These are phyloP conservation scores for Exocentrus adspersus DNA, from an alignment of 2,888 invertebrate species.

Conservation along the genomic window DNA sequence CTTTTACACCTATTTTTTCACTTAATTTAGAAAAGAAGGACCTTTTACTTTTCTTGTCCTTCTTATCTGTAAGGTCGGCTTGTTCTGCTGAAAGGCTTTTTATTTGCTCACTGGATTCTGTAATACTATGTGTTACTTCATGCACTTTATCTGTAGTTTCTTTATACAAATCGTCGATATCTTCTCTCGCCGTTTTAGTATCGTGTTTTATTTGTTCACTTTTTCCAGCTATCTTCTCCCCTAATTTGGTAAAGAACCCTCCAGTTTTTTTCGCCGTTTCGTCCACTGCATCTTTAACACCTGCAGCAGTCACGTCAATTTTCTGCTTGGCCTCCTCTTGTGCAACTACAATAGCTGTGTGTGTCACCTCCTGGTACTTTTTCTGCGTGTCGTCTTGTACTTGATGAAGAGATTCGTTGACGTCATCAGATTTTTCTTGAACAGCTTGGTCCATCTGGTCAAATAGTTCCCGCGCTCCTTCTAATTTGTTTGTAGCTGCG, in stretches of 20 bases:
- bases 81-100: constrained; percentile 12
- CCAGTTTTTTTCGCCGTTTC: constrained; percentile 40
- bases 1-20: constrained; percentile 33
- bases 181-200: neutral
- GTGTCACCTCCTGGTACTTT: neutral
- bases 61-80: constrained; percentile 29
- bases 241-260: constrained; percentile 31
- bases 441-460: constrained; percentile 1
- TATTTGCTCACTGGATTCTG: neutral
- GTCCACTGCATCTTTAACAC: constrained; percentile 8
- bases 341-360: constrained; percentile 6
- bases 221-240: neutral
- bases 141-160: neutral
- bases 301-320: neutral
- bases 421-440: constrained; percentile 14
- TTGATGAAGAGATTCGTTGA: neutral
- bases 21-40: constrained; percentile 30
- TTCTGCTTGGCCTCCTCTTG: constrained; percentile 7
- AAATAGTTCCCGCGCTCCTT: neutral
- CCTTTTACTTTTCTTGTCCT: constrained; percentile 24
- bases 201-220: neutral
- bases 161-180: neutral
- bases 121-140: neutral
- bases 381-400: neutral
- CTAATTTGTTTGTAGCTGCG: neutral